Percentiles rank a stretch among this genome's conserved stretches.
These are phyloP conservation scores for Tympanoctomys barrerae DNA, from an alignment of 2,797 vertebrate species.

Conservation along the genomic window DNA sequence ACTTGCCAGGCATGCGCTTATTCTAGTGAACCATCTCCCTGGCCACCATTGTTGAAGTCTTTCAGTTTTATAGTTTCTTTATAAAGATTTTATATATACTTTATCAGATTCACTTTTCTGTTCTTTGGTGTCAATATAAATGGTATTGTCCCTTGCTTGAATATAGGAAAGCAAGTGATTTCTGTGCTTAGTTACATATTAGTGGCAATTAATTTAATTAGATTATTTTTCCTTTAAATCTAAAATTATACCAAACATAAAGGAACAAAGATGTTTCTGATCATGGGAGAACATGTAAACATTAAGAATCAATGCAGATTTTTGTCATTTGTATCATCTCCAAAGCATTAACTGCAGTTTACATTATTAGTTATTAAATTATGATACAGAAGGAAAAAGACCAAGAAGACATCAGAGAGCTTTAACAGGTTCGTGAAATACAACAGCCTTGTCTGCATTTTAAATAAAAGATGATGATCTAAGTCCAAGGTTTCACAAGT, in stretches of 20 bases:
- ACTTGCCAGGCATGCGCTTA: no score
- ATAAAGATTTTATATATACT: background rate
- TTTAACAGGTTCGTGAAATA: background rate
- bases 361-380: slow-evolving; percentile 21
- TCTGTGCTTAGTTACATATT: slow-evolving; percentile 26
- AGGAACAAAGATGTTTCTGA: background rate
- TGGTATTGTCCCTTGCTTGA: background rate
- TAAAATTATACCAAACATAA: background rate
- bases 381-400: slow-evolving; percentile 19
- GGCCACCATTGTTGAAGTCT: background rate
- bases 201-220: background rate
- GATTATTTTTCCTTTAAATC: slow-evolving; percentile 50
- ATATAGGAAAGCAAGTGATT: background rate
- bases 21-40: no score
- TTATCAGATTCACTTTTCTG: background rate
- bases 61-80: slow-evolving; percentile 22
- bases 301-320: slow-evolving; percentile 8
- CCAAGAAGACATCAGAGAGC: background rate
- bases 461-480: background rate
- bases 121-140: background rate
- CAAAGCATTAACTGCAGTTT: slow-evolving; percentile 31
- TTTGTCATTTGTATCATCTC: background rate
- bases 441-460: background rate
- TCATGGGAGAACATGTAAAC: slow-evolving; percentile 35
- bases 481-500: background rate